Percentiles rank a stretch among this genome's conserved stretches.
These are phyloP conservation scores for Drosophila sulfurigaster DNA, from an alignment of 1,140 invertebrate species.

Conservation along the genomic window DNA sequence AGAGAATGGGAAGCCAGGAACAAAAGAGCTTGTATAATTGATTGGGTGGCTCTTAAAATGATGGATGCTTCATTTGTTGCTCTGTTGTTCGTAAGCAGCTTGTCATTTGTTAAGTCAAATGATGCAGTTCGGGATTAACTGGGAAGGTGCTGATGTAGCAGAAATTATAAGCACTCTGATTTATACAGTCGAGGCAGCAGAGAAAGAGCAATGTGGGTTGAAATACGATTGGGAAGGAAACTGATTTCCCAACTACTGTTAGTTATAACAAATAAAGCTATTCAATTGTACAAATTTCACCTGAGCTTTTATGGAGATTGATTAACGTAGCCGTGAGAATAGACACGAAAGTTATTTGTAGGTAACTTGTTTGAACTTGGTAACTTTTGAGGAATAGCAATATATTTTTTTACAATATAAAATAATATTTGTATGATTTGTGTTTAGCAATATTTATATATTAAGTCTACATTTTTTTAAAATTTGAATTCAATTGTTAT, in stretches of 20 bases:
- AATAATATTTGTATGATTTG: no score
- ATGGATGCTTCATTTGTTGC: constrained; percentile 79
- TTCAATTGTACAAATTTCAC: not conserved
- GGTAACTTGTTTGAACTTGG: not conserved
- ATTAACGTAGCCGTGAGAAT: not conserved
- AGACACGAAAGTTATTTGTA: not conserved
- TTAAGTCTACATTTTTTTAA: not conserved
- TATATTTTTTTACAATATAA: not conserved
- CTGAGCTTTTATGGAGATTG: not conserved
- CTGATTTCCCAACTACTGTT: not conserved
- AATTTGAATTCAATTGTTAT: not conserved
- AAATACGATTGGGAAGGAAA: not conserved
- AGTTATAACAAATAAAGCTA: not conserved
- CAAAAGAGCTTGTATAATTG: constrained; percentile 58
- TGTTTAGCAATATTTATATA: no score
- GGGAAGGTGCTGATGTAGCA: constrained; percentile 37
- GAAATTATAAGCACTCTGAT: constrained; percentile 45
- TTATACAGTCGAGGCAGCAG: not conserved
- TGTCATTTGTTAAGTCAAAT: constrained; percentile 53
- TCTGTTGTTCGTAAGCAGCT: constrained; percentile 57
- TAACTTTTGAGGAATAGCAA: not conserved
- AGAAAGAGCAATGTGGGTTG: not conserved
- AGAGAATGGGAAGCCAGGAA: constrained; percentile 4
- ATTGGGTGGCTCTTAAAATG: constrained; percentile 66
- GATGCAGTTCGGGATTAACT: constrained; percentile 45